Conservation (phyloP, 2,888 invertebrate species). For the Mythimna ferrago region DNA sequence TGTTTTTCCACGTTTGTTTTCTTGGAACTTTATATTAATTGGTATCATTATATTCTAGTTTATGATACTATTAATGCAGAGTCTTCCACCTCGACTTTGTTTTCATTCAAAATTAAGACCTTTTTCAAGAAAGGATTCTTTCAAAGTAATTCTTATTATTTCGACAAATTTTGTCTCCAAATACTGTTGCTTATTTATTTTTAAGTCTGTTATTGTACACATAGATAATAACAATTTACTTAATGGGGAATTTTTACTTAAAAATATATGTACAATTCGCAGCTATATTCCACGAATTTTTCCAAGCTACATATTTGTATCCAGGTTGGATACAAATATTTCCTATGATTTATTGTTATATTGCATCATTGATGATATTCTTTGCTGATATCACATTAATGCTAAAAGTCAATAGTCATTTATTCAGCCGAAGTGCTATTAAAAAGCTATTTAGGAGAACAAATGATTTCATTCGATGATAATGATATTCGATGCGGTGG, state of each 20-base stretch:
- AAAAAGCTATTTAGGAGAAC: slow-evolving; percentile 50
- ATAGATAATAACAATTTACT: no score
- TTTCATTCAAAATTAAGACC: neutral
- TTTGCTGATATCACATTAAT: slow-evolving; percentile 23
- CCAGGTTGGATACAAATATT: no score
- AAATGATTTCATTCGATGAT: slow-evolving; percentile 57
- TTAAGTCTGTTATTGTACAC: no score
- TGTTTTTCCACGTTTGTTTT: neutral
- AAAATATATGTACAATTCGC: no score
- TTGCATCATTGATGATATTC: neutral
- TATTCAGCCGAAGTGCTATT: slow-evolving; percentile 33
- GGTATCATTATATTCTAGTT: neutral
- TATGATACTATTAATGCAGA: neutral
- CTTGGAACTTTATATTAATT: neutral
- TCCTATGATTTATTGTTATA: neutral
- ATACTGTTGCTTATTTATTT: no score
- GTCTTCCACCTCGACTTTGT: neutral
- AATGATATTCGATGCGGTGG: slow-evolving; percentile 54
- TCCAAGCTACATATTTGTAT: no score
- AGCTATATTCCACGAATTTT: no score
- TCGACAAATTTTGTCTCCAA: slow-evolving; percentile 20
- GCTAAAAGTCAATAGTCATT: slow-evolving; percentile 29
- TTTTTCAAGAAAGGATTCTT: neutral
- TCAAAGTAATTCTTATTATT: slow-evolving; percentile 13
- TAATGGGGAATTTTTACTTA: no score